Conservation (phyloP, 64 coral and sea anemone species). For the Acropora yongei region DNA sequence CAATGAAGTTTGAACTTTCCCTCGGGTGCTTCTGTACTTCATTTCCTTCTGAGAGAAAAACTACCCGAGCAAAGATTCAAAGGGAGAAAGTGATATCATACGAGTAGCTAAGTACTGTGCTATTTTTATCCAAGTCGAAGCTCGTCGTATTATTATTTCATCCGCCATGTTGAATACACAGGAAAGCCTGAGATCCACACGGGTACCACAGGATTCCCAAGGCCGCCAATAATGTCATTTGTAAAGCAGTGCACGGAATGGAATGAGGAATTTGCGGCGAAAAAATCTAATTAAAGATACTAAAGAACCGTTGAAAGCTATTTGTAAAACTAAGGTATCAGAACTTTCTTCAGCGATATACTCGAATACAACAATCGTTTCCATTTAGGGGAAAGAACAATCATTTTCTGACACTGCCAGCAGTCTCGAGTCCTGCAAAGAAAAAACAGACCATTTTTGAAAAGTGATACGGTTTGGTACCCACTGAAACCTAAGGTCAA, state of each 20-base stretch:
- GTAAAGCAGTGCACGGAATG: no score
- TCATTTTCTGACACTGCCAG: no score
- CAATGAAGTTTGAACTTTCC: slow-evolving; percentile 56
- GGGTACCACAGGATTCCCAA: not conserved
- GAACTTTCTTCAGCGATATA: not conserved
- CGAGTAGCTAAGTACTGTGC: no score
- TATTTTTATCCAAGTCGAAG: no score
- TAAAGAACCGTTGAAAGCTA: not conserved
- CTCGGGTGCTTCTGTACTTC: slow-evolving; percentile 92
- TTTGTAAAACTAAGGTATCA: not conserved
- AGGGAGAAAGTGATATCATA: no score
- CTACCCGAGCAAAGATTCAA: no score
- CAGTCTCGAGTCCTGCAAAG: no score
- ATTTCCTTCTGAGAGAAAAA: slow-evolving; percentile 26
- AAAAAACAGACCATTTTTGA: not conserved
- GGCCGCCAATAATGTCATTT: no score
- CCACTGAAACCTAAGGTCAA: slow-evolving; percentile 16
- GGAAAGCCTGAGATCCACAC: not conserved
- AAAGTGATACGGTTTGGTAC: slow-evolving; percentile 3
- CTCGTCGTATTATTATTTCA: not conserved
- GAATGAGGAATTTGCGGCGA: no score
- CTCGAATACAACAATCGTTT: slow-evolving; percentile 11
- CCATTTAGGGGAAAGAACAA: not conserved
- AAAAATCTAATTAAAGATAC: not conserved
- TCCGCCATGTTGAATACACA: not conserved